These are phyloP conservation scores for Drosophila cognata DNA, from an alignment of 2,888 invertebrate genomes.

Conservation along the genomic window DNA sequence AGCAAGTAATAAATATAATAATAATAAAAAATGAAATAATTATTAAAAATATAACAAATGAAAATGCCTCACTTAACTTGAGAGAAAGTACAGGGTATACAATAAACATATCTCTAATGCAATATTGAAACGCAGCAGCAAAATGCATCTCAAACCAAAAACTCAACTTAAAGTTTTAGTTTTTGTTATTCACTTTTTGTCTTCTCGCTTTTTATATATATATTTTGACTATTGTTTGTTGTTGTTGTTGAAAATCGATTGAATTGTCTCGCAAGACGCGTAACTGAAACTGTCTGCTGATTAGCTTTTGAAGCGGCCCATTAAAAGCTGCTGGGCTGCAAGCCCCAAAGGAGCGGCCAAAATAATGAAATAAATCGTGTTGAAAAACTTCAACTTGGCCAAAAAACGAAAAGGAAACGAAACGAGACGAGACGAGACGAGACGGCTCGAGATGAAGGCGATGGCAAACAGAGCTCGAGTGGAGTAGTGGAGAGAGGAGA, in stretches of 20 bases:
- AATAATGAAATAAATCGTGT: constrained; percentile 81
- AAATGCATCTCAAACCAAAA: constrained; percentile 10
- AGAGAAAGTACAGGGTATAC: background rate
- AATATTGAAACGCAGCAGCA: constrained; percentile 44
- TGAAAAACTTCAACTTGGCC: constrained; percentile 67
- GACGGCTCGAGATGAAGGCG: background rate
- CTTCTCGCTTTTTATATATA: constrained; percentile 4
- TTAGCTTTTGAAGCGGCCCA: constrained; percentile 70
- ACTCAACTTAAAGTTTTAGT: constrained; percentile 29
- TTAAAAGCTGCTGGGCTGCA: constrained; percentile 48
- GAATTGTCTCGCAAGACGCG: constrained; percentile 54
- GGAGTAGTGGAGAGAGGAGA: background rate
- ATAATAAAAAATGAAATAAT: background rate
- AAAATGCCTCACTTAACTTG: background rate
- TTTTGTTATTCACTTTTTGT: constrained; percentile 14
- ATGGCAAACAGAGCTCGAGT: background rate
- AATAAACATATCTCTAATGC: constrained; percentile 22
- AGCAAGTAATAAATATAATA: background rate
- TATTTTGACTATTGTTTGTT: background rate
- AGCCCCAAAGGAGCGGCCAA: constrained; percentile 45
- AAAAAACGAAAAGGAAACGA: constrained; percentile 15
- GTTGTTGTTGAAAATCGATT: constrained; percentile 59
- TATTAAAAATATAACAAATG: background rate
- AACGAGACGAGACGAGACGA: background rate
- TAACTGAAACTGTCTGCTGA: constrained; percentile 53